A percentile compares a stretch with the other conserved stretches of the same genome.
Conservation (phyloP, 2,888 invertebrate genomes). For the Coenonympha glycerion region DNA sequence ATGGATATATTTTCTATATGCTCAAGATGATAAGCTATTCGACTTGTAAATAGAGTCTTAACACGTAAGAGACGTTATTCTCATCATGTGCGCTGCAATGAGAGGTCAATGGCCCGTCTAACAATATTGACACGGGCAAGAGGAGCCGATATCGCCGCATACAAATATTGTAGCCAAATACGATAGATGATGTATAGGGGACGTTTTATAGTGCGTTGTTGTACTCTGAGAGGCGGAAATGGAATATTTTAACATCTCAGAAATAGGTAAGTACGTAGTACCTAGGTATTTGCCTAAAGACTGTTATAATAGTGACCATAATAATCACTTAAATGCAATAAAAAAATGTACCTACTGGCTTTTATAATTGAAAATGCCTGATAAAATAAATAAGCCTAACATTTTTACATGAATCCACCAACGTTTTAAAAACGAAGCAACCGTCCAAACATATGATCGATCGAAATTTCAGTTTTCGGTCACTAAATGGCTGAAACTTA, state of each 20-base stretch:
- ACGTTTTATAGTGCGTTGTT: constrained; percentile 17
- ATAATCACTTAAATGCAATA: too few species aligned
- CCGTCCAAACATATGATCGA: too few species aligned
- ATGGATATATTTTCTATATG: constrained; percentile 15
- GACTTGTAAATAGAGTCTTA: constrained; percentile 25
- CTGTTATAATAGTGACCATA: too few species aligned
- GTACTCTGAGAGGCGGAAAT: neutral
- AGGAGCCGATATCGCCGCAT: constrained; percentile 57
- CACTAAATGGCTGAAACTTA: too few species aligned
- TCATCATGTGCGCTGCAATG: constrained; percentile 46
- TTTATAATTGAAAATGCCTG: too few species aligned
- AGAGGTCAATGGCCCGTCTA: constrained; percentile 54
- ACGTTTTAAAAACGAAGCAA: too few species aligned
- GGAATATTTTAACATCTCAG: neutral
- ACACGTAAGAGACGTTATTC: constrained; percentile 28
- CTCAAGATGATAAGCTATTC: constrained; percentile 19
- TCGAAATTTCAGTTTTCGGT: too few species aligned
- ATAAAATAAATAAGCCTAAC: too few species aligned
- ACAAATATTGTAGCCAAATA: constrained; percentile 65
- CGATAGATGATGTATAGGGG: constrained; percentile 40
- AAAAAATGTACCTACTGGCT: too few species aligned
- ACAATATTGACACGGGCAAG: constrained; percentile 61
- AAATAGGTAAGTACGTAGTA: too few species aligned
- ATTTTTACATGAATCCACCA: too few species aligned
- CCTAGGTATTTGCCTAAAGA: neutral